Base-by-base conservation (phyloP, 1,140 invertebrate genomes). In the Drosophila miranda region DNA sequence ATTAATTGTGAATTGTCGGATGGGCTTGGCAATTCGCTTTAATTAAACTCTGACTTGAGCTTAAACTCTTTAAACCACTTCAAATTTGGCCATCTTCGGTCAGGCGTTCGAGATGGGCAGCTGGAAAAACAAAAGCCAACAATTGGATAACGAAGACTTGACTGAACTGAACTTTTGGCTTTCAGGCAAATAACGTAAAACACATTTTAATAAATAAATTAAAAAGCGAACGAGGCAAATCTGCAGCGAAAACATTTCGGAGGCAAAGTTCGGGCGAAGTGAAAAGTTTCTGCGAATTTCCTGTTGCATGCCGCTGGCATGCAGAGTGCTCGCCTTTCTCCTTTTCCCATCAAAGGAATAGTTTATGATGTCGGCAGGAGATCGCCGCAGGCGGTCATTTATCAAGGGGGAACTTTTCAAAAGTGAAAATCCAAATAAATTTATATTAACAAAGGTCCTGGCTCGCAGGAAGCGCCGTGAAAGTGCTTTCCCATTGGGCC, bases 1-100 rank as follows among this genome's bases (percentile, higher is more conserved):
- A 84, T 86, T 84, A 80, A 70, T 74, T 68, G 64, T 41, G 64
- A 66, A 68, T 51, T 59, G 58, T 58, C 38, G 21, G 44, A 43
- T 34, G 58, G 43, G 64, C 52, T 59, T 78, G 64, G 52, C 77
- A 71, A 71, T 64, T 71, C 60, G 26, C 44, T 21, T 69, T 75
- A 75, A 75, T 86, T 80, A 66, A 64, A 41, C 23, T 4, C 9
- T 11, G 11, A 11, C 3, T 7, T 5, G 14, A 19, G 23, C 2
- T n/a, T 38, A 0, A 11, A 1, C 11, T 4, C 11, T 38, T 13
- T 13, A 38, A 38, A 38, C 34, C 13, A 13, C 5, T 38, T 38
- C 34, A 8, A 30, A 30, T 30, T 30, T 30, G 2, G 2, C 8
- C 8, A 13, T 38, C 11, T 1, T 38, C 11, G 34, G 34, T 13